These are phyloP conservation scores for Drosophila neoperkinsi DNA, from an alignment of 2,888 invertebrate species.

Conservation along the genomic window DNA sequence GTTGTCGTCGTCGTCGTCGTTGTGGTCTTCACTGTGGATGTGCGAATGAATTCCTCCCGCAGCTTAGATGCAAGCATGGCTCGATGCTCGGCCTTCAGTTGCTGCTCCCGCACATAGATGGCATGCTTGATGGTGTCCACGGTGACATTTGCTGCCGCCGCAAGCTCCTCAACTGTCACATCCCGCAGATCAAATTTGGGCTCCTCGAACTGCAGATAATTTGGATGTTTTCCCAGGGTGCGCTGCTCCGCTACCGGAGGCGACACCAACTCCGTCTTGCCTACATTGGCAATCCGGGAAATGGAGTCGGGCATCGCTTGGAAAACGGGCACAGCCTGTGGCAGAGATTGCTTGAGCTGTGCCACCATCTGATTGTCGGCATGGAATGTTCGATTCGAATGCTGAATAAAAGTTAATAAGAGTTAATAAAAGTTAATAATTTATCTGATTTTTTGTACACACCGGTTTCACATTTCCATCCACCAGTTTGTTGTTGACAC, in stretches of 20 bases:
- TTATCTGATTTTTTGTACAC: constrained; percentile 5
- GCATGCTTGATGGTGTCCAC: constrained; percentile 92
- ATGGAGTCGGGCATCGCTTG: constrained; percentile 87
- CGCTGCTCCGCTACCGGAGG: constrained; percentile 57
- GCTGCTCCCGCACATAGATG: constrained; percentile 89
- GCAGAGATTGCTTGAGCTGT: constrained; percentile 59
- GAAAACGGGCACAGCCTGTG: constrained; percentile 86
- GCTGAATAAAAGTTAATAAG: constrained; percentile 37
- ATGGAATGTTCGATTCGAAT: constrained; percentile 81
- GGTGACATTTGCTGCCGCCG: constrained; percentile 91
- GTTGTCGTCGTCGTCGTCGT: constrained; percentile 85
- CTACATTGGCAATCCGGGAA: constrained; percentile 72
- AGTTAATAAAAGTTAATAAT: neutral
- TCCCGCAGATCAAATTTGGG: constrained; percentile 82
- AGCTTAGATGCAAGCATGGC: constrained; percentile 79
- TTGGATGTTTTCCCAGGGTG: constrained; percentile 66
- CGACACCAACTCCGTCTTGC: constrained; percentile 37
- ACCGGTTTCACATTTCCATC: constrained; percentile 70
- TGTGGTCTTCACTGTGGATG: constrained; percentile 85
- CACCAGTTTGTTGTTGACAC: constrained; percentile 78
- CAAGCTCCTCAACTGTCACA: constrained; percentile 86
- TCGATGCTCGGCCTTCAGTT: constrained; percentile 87
- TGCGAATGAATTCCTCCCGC: constrained; percentile 84
- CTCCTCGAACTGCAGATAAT: constrained; percentile 82
- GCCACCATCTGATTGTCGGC: constrained; percentile 77